These are phyloP conservation scores for Diarsia mendica DNA, from an alignment of 2,888 invertebrate genomes.

Conservation along the genomic window DNA sequence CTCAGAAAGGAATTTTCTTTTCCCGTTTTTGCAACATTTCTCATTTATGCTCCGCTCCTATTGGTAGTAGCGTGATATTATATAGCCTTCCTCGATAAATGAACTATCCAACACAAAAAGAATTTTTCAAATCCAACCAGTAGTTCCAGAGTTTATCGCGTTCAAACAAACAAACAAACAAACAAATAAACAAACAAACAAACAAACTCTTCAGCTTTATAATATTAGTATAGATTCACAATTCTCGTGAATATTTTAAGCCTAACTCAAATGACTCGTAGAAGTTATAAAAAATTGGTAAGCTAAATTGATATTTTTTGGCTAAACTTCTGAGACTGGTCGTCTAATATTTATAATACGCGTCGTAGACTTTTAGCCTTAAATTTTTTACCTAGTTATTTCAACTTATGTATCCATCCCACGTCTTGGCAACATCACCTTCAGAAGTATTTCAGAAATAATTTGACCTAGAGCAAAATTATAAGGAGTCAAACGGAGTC, in stretches of 20 bases:
- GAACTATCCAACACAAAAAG: too few species aligned
- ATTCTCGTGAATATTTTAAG: slow-evolving; percentile 15
- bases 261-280: neutral
- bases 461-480: slow-evolving; percentile 5
- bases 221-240: too few species aligned
- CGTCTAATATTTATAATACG: slow-evolving; percentile 21
- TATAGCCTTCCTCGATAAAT: too few species aligned
- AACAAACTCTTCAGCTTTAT: too few species aligned
- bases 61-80: too few species aligned
- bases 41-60: too few species aligned
- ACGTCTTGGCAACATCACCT: slow-evolving; percentile 12
- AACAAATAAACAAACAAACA: too few species aligned
- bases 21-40: too few species aligned
- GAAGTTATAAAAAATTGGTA: slow-evolving; percentile 15
- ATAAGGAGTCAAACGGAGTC: neutral
- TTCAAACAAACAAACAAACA: too few species aligned
- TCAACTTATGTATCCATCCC: slow-evolving; percentile 4
- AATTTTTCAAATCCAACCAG: too few species aligned
- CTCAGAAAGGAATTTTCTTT: too few species aligned
- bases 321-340: slow-evolving; percentile 29
- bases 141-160: too few species aligned
- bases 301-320: slow-evolving; percentile 26
- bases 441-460: slow-evolving; percentile 21
- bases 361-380: slow-evolving; percentile 16
- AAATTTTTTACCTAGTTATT: slow-evolving; percentile 15